Evolutionary conservation across 2,888 invertebrate genomes (phyloP).

Genomic region (Schizotus pectinicornis): DNA sequence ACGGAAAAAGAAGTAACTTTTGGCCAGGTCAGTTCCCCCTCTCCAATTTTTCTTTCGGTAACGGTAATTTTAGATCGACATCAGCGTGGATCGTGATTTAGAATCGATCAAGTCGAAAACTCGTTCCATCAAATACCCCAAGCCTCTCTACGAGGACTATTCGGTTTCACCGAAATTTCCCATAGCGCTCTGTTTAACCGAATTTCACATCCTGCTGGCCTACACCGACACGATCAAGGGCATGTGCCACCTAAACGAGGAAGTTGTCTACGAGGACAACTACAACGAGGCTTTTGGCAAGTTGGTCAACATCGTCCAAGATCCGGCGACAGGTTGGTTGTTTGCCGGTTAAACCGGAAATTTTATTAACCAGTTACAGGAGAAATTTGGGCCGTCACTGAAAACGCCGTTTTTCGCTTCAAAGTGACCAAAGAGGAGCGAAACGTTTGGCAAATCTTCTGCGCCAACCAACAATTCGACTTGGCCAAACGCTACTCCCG

Average conservation of each 20-base stretch:
- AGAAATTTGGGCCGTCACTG: slow-evolving; percentile 86
- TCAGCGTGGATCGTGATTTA: slow-evolving; percentile 55
- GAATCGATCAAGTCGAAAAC: slow-evolving; percentile 57
- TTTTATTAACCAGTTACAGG: slow-evolving; percentile 18
- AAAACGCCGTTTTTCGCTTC: slow-evolving; percentile 84
- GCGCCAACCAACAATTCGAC: slow-evolving; percentile 84
- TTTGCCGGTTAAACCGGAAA: too few relatives aligned
- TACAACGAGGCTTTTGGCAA: slow-evolving; percentile 82
- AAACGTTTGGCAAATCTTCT: slow-evolving; percentile 88
- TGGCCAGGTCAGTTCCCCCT: slow-evolving; percentile 66
- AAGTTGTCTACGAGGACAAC: slow-evolving; percentile 84
- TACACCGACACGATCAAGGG: slow-evolving; percentile 85
- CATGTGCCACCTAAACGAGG: slow-evolving; percentile 83
- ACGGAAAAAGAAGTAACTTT: slow-evolving; percentile 82
- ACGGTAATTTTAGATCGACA: slow-evolving; percentile 47
- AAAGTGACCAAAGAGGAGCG: slow-evolving; percentile 84
- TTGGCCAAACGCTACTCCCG: slow-evolving; percentile 84
- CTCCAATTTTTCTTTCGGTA: too few relatives aligned
- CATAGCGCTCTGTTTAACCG: slow-evolving; percentile 81
- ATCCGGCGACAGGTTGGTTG: slow-evolving; percentile 66
- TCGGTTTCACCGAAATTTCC: slow-evolving; percentile 60
- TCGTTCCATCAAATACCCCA: slow-evolving; percentile 55
- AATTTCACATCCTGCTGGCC: slow-evolving; percentile 87
- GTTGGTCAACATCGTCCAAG: slow-evolving; percentile 80
- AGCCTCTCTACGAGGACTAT: slow-evolving; percentile 52